Percentiles rank a stretch among this genome's conserved stretches.
Evolutionary conservation across 2,888 invertebrate species (phyloP).

Genomic region (Drosophila putrida): DNA sequence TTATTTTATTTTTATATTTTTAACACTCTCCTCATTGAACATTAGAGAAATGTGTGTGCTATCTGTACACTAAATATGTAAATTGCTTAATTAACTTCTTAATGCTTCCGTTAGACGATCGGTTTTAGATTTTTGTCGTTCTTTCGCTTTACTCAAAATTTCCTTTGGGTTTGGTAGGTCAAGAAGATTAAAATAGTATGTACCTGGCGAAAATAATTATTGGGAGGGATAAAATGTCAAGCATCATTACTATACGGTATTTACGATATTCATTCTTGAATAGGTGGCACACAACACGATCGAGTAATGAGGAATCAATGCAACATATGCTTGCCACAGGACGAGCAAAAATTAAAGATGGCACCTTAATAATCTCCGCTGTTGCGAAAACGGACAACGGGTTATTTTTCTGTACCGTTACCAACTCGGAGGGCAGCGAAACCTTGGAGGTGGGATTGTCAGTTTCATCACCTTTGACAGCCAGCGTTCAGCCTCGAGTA

Average conservation of each 20-base stretch:
- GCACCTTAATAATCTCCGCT: constrained; percentile 86
- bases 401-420: constrained; percentile 86
- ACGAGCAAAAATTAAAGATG: constrained; percentile 86
- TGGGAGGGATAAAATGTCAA: too few relatives aligned
- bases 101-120: not conserved
- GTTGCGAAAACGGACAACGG: constrained; percentile 86
- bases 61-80: not conserved
- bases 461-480: constrained; percentile 90
- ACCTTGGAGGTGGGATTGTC: constrained; percentile 86
- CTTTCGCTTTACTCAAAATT: too few relatives aligned
- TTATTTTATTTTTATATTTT: constrained; percentile 13
- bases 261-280: not conserved
- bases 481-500: constrained; percentile 90
- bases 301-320: constrained; percentile 86
- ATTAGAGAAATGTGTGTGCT: not conserved
- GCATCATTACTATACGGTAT: not conserved
- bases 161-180: too few relatives aligned
- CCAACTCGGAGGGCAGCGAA: constrained; percentile 87
- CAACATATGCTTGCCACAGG: constrained; percentile 85
- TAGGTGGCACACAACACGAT: constrained; percentile 86
- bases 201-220: too few relatives aligned
- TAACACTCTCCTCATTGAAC: constrained; percentile 17
- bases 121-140: too few relatives aligned
- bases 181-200: too few relatives aligned
- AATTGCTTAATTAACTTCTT: constrained; percentile 5